Base-by-base conservation (phyloP, 2,113 vertebrate genomes). In the Varanus salvator region DNA sequence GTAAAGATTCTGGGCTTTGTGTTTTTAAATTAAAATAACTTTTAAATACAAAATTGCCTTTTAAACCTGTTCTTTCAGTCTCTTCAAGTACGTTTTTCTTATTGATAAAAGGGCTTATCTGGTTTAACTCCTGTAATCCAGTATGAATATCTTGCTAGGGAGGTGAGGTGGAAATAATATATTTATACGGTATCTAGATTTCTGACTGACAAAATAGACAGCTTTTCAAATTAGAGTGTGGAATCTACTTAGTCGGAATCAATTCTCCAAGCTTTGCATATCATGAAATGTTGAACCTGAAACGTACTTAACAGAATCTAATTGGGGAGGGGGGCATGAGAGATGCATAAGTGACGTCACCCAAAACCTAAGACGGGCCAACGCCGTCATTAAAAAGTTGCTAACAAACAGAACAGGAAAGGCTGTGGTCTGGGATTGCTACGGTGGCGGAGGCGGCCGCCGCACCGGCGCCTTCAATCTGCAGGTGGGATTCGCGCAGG, bases 401-500 rank as follows among this genome's bases (percentile, higher is more conserved):
- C 48, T 80, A 50, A 52, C 44, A 27, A 25, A 48, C 48, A 29
- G 76, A 9, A 34, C n/a, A n/a, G 54, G 8, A 57, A n/a, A 54
- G 31, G 9, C 11, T 23, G 29, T 25, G 11, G 78, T 25, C 78
- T n/a, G 78, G 54, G 78, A 52, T 27, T 21, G 57, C 54, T 5
- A 19, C 80, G n/a, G 50, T 2, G 3, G 38, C 38, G 38, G 38
- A 44, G 38, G 38, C 38, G 38, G 1, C 38, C 38, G 38, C 38
- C 38, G 31, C 17, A 6, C 80, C 19, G 54, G 31, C 54, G 15
- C 17, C 31, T 82, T 64, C 54, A 21, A 0, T 19, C 38, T 3
- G 7, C 0, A 27, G 54, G 25, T 2, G 0, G 5, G 17, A 31
- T 31, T 1, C 7, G 5, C 19, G n/a, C 8, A 9, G 27, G 8